Evolutionary conservation across 2,113 vertebrate species (phyloP).

Genomic region (Rhabdomys dilectus): DNA sequence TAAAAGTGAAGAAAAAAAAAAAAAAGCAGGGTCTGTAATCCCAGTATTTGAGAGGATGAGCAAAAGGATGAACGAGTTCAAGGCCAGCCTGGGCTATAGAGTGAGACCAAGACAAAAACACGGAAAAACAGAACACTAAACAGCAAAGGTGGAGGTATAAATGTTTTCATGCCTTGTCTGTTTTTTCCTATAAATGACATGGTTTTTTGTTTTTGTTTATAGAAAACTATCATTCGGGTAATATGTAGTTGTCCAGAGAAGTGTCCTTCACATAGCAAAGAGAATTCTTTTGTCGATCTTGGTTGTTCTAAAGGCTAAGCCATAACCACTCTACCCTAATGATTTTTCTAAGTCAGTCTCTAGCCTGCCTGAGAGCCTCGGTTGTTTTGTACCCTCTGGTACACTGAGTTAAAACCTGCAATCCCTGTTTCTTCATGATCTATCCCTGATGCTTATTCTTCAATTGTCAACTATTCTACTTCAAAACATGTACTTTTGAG

Average conservation of each 20-base stretch:
- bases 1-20: neutral
- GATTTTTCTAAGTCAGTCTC: conserved; percentile 2
- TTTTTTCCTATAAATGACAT: neutral
- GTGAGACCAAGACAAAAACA: neutral
- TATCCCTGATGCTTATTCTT: conserved; percentile 39
- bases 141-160: neutral
- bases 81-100: neutral
- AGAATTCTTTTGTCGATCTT: neutral
- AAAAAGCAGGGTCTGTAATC: neutral
- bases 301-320: neutral
- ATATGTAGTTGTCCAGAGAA: neutral
- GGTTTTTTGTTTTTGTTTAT: neutral
- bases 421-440: neutral
- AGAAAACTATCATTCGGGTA: neutral
- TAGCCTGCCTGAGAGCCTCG: neutral
- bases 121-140: neutral
- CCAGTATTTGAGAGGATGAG: neutral
- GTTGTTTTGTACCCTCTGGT: neutral
- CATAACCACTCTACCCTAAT: neutral
- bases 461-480: neutral
- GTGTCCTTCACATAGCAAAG: neutral
- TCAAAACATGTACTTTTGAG: neutral
- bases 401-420: neutral
- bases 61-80: neutral
- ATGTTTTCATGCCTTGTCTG: neutral